These are phyloP conservation scores for Sebastes itinus DNA, from an alignment of 2,797 vertebrate genomes.

Conservation along the genomic window DNA sequence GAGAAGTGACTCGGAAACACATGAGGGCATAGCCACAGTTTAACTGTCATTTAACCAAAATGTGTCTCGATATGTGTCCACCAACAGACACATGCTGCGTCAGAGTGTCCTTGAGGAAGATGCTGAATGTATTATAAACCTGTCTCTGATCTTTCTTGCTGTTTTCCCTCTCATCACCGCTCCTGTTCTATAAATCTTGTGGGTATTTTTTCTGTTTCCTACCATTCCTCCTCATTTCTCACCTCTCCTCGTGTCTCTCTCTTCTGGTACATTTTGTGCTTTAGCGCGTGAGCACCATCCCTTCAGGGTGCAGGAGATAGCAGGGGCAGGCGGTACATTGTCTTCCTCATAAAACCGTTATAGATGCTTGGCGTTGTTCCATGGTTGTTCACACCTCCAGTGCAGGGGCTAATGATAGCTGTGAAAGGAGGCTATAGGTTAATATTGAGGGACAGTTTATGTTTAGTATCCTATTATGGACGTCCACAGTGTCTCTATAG, in stretches of 20 bases:
- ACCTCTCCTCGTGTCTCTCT: constrained; percentile 9
- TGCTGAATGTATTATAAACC: not conserved
- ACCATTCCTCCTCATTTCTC: constrained; percentile 21
- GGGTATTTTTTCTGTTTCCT: not conserved
- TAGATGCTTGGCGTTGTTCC: constrained; percentile 37
- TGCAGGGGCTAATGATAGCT: constrained; percentile 37
- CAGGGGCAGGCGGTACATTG: constrained; percentile 42
- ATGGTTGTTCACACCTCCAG: constrained; percentile 36
- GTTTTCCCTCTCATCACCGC: constrained; percentile 15
- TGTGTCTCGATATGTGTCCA: not conserved
- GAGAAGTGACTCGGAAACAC: not conserved
- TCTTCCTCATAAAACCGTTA: constrained; percentile 39
- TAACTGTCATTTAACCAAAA: not conserved
- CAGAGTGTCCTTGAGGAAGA: constrained; percentile 16
- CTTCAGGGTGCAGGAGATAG: constrained; percentile 46
- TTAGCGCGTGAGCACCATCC: constrained; percentile 27
- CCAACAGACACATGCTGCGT: not conserved
- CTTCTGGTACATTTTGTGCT: constrained; percentile 64
- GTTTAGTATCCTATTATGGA: constrained; percentile 30
- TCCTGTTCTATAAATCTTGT: not conserved
- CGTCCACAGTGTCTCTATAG: constrained; percentile 25
- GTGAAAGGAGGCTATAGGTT: constrained; percentile 39
- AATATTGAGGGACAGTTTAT: constrained; percentile 36
- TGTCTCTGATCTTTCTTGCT: not conserved
- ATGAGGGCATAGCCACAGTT: not conserved